phyloP scores from a whole-genome alignment of 1,140 invertebrate species.

The Diuraphis noxia region DNA sequence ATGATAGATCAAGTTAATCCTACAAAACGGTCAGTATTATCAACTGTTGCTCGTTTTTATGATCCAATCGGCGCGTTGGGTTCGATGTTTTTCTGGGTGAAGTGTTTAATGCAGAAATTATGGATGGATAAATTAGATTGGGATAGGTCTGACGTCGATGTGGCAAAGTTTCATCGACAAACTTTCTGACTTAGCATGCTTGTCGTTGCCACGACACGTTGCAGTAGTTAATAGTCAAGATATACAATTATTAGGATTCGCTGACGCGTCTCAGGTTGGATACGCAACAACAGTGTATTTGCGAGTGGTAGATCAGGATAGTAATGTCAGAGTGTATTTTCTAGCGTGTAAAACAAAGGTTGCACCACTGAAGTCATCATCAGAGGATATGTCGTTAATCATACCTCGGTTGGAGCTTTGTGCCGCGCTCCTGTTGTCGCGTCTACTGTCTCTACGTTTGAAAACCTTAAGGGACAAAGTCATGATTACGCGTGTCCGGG shows the following conservation, averaged over 20 bases:
- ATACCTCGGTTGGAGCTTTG: neutral
- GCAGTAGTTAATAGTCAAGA: neutral
- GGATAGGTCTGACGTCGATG: neutral
- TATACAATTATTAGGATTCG: neutral
- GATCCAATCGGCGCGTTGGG: neutral
- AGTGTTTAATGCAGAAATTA: neutral
- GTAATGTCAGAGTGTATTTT: neutral
- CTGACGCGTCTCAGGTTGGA: neutral
- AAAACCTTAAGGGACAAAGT: neutral
- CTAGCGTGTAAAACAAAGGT: neutral
- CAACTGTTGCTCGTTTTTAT: neutral
- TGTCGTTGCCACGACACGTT: neutral
- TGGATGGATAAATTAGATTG: neutral
- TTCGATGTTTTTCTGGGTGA: neutral
- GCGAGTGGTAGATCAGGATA: neutral
- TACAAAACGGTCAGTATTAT: neutral
- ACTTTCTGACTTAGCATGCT: neutral
- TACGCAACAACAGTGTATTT: neutral
- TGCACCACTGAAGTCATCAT: neutral
- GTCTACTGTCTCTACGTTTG: neutral
- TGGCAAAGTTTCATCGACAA: neutral
- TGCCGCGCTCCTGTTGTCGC: neutral
- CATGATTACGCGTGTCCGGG: neutral
- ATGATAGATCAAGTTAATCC: no score
- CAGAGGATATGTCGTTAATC: neutral